phyloP scores from a whole-genome alignment of 2,113 vertebrate species.

The Siphamia tubifer region DNA sequence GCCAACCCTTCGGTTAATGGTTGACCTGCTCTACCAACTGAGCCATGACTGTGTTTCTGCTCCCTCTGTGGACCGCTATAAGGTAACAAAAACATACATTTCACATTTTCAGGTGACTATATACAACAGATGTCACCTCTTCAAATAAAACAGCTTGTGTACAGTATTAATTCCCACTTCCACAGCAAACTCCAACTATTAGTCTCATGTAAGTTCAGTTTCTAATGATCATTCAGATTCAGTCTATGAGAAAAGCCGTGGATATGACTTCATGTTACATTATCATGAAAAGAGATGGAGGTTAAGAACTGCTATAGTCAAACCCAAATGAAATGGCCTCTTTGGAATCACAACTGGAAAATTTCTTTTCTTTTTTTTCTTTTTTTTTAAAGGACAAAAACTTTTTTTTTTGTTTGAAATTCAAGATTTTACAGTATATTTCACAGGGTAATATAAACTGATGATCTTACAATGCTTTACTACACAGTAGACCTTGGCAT shows the following conservation, averaged over 20 bases:
- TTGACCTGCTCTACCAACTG: too few relatives aligned
- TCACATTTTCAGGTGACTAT: too few relatives aligned
- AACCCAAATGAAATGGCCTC: not conserved
- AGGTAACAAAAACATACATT: too few relatives aligned
- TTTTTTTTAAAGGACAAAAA: not conserved
- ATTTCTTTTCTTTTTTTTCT: not conserved
- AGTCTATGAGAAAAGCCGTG: slow-evolving; percentile 8
- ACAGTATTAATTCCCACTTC: slow-evolving; percentile 18
- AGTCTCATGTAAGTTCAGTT: too few relatives aligned
- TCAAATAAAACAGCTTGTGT: slow-evolving; percentile 34
- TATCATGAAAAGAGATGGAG: slow-evolving; percentile 9
- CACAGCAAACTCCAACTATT: slow-evolving; percentile 9
- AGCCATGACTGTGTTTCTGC: too few relatives aligned
- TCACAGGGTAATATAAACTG: too few relatives aligned
- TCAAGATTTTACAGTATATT: too few relatives aligned
- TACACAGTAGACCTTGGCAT: not conserved
- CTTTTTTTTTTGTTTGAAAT: too few relatives aligned
- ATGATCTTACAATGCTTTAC: too few relatives aligned
- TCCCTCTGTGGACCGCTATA: too few relatives aligned
- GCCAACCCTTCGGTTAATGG: too few relatives aligned
- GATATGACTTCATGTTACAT: slow-evolving; percentile 1
- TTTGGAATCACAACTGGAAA: not conserved
- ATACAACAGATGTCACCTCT: slow-evolving; percentile 2
- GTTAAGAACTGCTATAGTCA: not conserved
- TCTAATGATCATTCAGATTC: not conserved